These are phyloP conservation scores for Leptinotarsa lineolata DNA, from an alignment of 1,140 invertebrate species.

Conservation along the genomic window DNA sequence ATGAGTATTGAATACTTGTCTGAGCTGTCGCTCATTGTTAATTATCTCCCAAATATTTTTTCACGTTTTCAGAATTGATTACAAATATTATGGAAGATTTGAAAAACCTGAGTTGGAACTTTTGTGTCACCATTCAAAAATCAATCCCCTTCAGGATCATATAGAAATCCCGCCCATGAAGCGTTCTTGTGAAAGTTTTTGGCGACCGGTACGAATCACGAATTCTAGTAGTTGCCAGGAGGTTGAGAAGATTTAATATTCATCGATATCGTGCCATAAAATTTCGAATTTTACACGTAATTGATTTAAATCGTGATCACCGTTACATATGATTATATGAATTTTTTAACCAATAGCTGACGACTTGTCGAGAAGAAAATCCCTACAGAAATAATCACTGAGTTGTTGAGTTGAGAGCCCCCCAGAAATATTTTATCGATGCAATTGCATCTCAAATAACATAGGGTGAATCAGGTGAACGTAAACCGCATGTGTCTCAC, in stretches of 20 bases:
- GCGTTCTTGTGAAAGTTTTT: neutral
- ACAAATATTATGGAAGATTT: too few species aligned
- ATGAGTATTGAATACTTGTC: too few species aligned
- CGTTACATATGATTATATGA: neutral
- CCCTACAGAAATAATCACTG: neutral
- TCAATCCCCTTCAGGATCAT: too few species aligned
- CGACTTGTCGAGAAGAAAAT: neutral
- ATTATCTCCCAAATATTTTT: too few species aligned
- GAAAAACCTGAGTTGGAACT: too few species aligned
- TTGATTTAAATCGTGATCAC: constrained; percentile 1
- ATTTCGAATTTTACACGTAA: neutral
- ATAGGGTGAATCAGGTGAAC: too few species aligned
- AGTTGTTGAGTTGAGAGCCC: neutral
- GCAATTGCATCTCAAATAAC: neutral
- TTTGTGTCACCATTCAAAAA: too few species aligned
- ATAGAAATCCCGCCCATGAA: too few species aligned
- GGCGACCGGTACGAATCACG: neutral
- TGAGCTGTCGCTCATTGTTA: too few species aligned
- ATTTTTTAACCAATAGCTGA: neutral
- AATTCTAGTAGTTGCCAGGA: neutral
- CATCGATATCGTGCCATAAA: neutral
- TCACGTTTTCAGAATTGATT: too few species aligned
- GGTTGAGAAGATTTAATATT: neutral
- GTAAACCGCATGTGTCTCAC: too few species aligned
- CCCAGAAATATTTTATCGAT: neutral